phyloP scores from a whole-genome alignment of 1,140 invertebrate genomes.

The Reticulitermes speratus region DNA sequence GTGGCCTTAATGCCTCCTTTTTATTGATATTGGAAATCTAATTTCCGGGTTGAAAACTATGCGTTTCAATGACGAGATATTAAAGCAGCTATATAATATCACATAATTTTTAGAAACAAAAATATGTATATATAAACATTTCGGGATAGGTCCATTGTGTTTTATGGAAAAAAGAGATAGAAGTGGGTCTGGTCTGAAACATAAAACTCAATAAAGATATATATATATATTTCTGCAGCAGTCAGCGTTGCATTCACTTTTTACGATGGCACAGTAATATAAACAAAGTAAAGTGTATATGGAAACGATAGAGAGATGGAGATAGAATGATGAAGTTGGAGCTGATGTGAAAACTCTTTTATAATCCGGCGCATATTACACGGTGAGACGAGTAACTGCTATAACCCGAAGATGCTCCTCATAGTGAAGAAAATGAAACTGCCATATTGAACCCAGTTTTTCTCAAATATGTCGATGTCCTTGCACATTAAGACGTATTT shows the following conservation, averaged over 20 bases:
- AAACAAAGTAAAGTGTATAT: constrained; percentile 11
- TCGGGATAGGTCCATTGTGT: not conserved
- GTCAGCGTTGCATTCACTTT: not conserved
- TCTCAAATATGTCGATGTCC: no score
- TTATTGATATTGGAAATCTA: not conserved
- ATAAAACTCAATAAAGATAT: not conserved
- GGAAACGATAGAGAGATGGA: not conserved
- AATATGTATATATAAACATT: not conserved
- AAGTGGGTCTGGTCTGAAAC: not conserved
- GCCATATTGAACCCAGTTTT: no score
- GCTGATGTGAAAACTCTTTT: not conserved
- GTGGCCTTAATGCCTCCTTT: not conserved
- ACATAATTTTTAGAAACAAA: not conserved
- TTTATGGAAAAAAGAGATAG: no score
- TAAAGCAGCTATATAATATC: not conserved
- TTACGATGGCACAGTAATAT: not conserved
- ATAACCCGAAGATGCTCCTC: no score
- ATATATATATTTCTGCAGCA: not conserved
- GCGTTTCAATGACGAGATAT: not conserved
- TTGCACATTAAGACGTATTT: no score
- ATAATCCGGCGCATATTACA: not conserved
- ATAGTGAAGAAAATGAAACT: no score
- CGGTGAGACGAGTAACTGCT: not conserved
- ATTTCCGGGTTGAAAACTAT: not conserved
- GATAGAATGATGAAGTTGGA: not conserved